Evolutionary conservation across 1,140 invertebrate genomes (phyloP).

Genomic region (Drosophila arizonae): DNA sequence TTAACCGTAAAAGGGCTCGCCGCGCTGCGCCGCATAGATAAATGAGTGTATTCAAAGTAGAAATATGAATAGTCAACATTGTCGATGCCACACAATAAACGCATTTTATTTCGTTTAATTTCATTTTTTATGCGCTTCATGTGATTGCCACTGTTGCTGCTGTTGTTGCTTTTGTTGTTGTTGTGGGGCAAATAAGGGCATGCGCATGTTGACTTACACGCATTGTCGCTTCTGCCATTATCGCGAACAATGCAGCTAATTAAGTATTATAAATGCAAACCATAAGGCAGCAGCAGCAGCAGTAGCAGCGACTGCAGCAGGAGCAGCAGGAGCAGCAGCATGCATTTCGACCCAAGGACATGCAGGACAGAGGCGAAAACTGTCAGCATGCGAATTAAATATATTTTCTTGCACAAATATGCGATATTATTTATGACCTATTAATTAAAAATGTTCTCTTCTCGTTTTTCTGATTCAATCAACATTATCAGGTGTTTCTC

Average conservation of each 20-base stretch:
- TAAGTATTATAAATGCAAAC: conserved; percentile 72
- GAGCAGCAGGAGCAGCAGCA: conserved; percentile 21
- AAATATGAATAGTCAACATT: conserved; percentile 69
- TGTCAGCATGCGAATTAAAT: conserved; percentile 17
- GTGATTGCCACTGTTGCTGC: conserved; percentile 19
- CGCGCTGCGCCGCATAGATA: conserved; percentile 32
- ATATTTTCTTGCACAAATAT: not conserved
- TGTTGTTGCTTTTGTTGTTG: conserved; percentile 7
- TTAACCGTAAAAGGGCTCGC: conserved; percentile 15
- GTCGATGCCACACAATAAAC: conserved; percentile 61
- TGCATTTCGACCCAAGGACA: not conserved
- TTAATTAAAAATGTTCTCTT: not conserved
- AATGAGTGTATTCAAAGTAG: conserved; percentile 34
- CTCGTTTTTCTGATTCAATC: conserved; percentile 14
- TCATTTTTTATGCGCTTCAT: conserved; percentile 24
- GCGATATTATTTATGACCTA: not conserved
- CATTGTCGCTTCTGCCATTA: conserved; percentile 61
- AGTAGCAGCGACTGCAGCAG: conserved; percentile 32
- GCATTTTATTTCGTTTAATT: conserved; percentile 60
- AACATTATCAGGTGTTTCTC: not conserved
- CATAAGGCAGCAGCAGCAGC: conserved; percentile 30
- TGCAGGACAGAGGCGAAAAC: not conserved
- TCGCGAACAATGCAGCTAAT: conserved; percentile 74
- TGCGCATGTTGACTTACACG: conserved; percentile 39
- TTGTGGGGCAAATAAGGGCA: conserved; percentile 42